Conservation (phyloP, 2,888 invertebrate genomes). For the Notodonta dromedarius region DNA sequence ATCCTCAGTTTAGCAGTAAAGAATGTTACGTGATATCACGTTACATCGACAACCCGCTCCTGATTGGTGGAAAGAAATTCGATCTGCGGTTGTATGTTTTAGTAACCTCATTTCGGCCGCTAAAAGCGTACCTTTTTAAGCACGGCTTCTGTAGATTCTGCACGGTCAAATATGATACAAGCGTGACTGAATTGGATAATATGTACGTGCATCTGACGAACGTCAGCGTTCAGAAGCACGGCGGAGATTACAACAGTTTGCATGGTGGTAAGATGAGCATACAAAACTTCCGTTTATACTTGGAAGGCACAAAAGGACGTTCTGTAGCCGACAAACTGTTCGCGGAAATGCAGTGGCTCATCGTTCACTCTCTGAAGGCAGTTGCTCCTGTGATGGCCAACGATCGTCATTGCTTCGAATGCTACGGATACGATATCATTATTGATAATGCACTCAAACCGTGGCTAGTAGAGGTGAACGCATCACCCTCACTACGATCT, state of each 20-base stretch:
- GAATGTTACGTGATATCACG: conserved; percentile 98
- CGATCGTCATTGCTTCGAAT: conserved; percentile 96
- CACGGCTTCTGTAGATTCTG: conserved; percentile 98
- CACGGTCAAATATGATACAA: conserved; percentile 97
- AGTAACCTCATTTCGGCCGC: conserved; percentile 96
- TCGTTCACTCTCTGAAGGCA: conserved; percentile 96
- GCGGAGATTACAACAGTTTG: conserved; percentile 96
- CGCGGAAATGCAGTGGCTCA: conserved; percentile 94
- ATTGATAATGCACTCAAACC: conserved; percentile 97
- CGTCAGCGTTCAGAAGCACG: conserved; percentile 98
- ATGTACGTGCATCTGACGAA: conserved; percentile 99
- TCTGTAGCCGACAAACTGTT: conserved; percentile 95
- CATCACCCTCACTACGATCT: conserved; percentile 96
- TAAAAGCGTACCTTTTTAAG: conserved; percentile 96
- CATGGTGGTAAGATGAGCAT: conserved; percentile 98
- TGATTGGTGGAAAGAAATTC: conserved; percentile 99
- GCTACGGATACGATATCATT: conserved; percentile 98
- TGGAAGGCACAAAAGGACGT: conserved; percentile 96
- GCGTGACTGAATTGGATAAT: conserved; percentile 94
- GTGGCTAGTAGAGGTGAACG: conserved; percentile 97
- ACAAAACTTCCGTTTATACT: conserved; percentile 94
- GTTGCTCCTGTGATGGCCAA: conserved; percentile 97
- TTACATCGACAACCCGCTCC: conserved; percentile 96
- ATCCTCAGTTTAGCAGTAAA: conserved; percentile 90
- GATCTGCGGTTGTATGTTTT: conserved; percentile 96